Evolutionary conservation across 2,797 vertebrate species (phyloP).

Genomic region (Pampus argenteus): DNA sequence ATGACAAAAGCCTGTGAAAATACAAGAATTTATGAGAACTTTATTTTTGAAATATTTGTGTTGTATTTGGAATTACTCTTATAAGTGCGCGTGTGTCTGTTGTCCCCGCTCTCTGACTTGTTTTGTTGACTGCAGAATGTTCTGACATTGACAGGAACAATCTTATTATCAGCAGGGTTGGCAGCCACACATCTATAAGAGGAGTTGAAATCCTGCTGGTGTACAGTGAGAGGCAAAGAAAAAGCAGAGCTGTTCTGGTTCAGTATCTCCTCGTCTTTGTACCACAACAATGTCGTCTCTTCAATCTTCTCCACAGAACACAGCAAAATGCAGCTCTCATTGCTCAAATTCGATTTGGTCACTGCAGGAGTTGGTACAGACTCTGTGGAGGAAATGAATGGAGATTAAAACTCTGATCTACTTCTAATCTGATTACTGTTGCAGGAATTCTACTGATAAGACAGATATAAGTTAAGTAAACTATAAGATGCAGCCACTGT

Average conservation of each 20-base stretch:
- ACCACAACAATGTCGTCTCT: slow-evolving; percentile 35
- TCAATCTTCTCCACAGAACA: slow-evolving; percentile 34
- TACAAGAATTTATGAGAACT: too few relatives aligned
- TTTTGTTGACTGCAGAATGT: accelerated
- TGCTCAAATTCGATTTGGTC: background rate
- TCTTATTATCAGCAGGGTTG: slow-evolving; percentile 24
- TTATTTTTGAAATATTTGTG: too few relatives aligned
- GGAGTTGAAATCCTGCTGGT: background rate
- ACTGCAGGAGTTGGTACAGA: slow-evolving; percentile 22
- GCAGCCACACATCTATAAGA: slow-evolving; percentile 41
- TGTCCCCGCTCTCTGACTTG: accelerated
- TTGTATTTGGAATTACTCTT: background rate
- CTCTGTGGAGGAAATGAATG: slow-evolving; percentile 1
- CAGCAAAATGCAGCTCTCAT: slow-evolving; percentile 37
- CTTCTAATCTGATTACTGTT: too few relatives aligned
- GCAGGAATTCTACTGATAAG: too few relatives aligned
- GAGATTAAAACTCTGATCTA: background rate
- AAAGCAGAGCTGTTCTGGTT: slow-evolving; percentile 25
- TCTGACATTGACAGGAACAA: accelerated
- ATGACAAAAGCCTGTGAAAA: background rate
- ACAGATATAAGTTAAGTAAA: too few relatives aligned
- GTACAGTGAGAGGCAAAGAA: slow-evolving; percentile 26
- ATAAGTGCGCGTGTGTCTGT: background rate
- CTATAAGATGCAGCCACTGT: too few relatives aligned
- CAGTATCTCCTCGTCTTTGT: slow-evolving; percentile 23